These are phyloP conservation scores for Microcebus jonahi DNA, from an alignment of 2,113 vertebrate genomes.

Conservation along the genomic window DNA sequence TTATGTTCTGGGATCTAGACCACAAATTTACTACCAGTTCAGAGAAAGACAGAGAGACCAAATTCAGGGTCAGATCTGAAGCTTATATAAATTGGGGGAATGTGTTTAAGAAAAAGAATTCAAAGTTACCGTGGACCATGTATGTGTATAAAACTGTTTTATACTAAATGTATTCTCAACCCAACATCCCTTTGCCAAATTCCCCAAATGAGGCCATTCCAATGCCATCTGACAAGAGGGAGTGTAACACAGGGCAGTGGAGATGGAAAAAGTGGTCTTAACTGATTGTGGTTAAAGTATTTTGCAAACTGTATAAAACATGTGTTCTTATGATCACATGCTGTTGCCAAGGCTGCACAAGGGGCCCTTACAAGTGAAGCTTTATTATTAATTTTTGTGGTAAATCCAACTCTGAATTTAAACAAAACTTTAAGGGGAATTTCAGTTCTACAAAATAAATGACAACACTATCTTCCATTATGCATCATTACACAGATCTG, in stretches of 20 bases:
- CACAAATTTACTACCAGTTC: not conserved
- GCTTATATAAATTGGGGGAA: not conserved
- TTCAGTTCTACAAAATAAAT: not conserved
- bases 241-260: too few relatives aligned
- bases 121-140: not conserved
- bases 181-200: not conserved
- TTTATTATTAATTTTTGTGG: not conserved
- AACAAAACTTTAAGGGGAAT: not conserved
- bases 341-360: not conserved
- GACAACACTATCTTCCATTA: not conserved
- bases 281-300: not conserved
- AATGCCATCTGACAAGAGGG: not conserved
- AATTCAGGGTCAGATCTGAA: not conserved
- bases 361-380: not conserved
- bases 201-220: not conserved
- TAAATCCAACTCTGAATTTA: not conserved
- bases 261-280: not conserved
- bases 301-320: conserved; percentile 8
- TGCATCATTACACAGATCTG: not conserved
- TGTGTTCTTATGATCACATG: not conserved
- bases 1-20: not conserved
- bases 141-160: not conserved
- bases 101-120: not conserved
- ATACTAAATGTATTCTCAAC: not conserved
- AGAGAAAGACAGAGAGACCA: not conserved